These are phyloP conservation scores for Sapajus apella DNA, from an alignment of 2,113 vertebrate species.

Conservation along the genomic window DNA sequence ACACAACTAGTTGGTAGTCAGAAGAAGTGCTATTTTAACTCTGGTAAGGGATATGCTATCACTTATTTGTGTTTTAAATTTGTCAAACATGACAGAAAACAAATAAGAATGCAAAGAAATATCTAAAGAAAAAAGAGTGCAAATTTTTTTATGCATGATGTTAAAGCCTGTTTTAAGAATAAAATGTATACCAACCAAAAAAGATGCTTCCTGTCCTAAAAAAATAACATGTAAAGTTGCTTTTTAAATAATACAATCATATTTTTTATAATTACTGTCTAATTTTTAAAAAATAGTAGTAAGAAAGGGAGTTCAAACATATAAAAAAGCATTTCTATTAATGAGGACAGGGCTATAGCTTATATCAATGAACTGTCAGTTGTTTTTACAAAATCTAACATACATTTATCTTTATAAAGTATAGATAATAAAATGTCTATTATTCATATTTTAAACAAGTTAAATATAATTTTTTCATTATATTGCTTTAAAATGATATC, in stretches of 20 bases:
- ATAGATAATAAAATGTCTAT: neutral
- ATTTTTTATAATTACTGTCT: neutral
- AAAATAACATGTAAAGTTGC: neutral
- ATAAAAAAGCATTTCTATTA: neutral
- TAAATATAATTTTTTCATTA: neutral
- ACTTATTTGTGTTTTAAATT: conserved; percentile 67
- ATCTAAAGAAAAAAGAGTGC: neutral
- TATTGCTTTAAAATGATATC: neutral
- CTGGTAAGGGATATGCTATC: conserved; percentile 50
- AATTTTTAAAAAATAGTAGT: neutral
- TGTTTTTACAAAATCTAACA: neutral
- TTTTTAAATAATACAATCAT: neutral
- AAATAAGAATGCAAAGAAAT: conserved; percentile 46
- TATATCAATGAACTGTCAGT: neutral
- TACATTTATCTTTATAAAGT: conserved; percentile 1
- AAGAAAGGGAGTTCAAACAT: neutral
- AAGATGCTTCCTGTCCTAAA: neutral
- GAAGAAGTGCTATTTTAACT: conserved; percentile 52
- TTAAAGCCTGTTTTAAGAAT: conserved; percentile 42
- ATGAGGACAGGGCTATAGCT: neutral
- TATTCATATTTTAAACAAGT: neutral
- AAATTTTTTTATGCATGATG: conserved; percentile 31
- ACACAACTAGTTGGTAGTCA: conserved; percentile 29
- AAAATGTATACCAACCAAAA: conserved; percentile 28
- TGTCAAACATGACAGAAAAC: conserved; percentile 54